Evolutionary conservation across 2,113 vertebrate species (phyloP).

Genomic region (Pedetes capensis): DNA sequence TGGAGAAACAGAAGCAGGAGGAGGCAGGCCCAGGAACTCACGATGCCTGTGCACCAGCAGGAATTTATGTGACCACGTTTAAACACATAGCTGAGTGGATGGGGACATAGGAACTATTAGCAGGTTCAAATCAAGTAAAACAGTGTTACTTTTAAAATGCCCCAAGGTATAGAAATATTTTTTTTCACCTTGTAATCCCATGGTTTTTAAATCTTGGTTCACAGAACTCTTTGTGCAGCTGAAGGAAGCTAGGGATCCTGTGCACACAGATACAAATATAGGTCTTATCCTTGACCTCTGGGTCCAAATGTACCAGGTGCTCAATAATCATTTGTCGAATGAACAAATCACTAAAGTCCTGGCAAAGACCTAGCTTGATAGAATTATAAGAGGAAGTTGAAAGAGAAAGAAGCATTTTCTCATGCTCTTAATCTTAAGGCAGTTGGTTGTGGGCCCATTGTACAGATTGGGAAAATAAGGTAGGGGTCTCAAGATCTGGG

Average conservation of each 20-base stretch:
- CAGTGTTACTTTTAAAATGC: background rate
- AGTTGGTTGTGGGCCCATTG: background rate
- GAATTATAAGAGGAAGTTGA: background rate
- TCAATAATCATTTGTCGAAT: background rate
- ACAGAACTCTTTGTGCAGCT: background rate
- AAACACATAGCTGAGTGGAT: background rate
- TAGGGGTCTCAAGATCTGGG: background rate
- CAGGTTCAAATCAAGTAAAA: background rate
- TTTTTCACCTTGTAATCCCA: background rate
- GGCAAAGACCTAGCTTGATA: background rate
- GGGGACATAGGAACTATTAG: background rate
- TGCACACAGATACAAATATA: background rate
- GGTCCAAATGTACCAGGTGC: background rate
- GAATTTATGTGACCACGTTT: background rate
- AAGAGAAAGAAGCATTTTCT: background rate
- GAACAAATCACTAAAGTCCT: background rate
- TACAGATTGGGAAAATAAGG: background rate
- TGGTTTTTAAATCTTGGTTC: background rate
- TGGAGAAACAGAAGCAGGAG: background rate
- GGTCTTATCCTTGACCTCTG: background rate
- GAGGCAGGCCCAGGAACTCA: background rate
- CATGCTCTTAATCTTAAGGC: background rate
- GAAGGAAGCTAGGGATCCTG: background rate
- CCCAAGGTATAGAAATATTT: fast-evolving
- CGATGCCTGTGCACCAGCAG: background rate